A percentile compares a stretch with the other conserved stretches of the same genome.
Conservation (phyloP, 1,140 invertebrate species). For the Trialeurodes vaporariorum region DNA sequence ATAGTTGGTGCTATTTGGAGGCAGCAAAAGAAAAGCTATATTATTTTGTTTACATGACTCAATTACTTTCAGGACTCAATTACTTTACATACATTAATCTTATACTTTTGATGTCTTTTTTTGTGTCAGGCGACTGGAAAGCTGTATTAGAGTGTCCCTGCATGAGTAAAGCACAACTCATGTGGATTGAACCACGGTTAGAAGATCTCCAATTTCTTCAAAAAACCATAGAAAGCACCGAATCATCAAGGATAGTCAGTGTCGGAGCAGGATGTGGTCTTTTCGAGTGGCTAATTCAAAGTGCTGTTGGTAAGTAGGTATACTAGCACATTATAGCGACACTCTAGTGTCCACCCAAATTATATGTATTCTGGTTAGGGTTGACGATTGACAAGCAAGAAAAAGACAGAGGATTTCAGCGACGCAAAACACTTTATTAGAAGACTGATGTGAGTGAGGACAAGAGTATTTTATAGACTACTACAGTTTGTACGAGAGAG, state of each 20-base stretch:
- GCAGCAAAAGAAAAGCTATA: constrained; percentile 8
- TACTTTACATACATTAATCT: too few species aligned
- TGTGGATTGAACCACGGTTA: constrained; percentile 43
- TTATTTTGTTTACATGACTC: background rate
- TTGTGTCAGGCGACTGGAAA: background rate
- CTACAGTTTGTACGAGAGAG: too few species aligned
- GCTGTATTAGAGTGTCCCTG: background rate
- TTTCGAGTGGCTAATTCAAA: constrained; percentile 42
- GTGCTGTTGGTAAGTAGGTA: constrained; percentile 34
- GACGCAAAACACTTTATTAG: too few species aligned
- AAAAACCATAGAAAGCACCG: constrained; percentile 26
- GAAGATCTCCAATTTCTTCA: constrained; percentile 37
- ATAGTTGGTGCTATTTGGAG: constrained; percentile 3
- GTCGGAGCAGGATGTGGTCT: constrained; percentile 46
- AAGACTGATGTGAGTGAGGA: too few species aligned
- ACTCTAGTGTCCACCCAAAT: too few species aligned
- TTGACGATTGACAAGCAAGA: too few species aligned
- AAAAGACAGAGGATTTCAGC: too few species aligned
- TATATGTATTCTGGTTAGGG: too few species aligned
- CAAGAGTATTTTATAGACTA: too few species aligned
- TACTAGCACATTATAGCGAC: too few species aligned
- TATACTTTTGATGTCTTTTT: background rate
- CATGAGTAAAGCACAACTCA: constrained; percentile 27
- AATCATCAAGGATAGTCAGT: constrained; percentile 35
- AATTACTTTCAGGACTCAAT: too few species aligned